Conservation (phyloP, 1,140 invertebrate species). For the Drosophila pachea region DNA sequence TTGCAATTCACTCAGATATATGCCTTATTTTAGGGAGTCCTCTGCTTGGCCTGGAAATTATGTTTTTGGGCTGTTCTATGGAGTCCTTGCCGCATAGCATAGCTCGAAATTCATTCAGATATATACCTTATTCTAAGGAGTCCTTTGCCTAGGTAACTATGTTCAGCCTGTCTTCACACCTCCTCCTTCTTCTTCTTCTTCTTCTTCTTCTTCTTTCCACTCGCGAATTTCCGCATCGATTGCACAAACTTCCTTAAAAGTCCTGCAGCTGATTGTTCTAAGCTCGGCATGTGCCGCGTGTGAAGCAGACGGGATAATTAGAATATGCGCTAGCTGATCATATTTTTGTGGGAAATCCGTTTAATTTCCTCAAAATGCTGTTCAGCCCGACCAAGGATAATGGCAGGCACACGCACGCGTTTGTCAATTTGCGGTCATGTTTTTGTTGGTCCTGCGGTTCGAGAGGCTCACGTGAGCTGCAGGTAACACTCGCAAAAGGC, state of each 20-base stretch:
- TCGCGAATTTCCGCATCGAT: background rate
- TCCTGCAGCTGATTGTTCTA: background rate
- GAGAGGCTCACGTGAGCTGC: background rate
- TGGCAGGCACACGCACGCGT: slow-evolving; percentile 31
- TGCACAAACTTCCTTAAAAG: background rate
- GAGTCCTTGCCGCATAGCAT: too few relatives aligned
- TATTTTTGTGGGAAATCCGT: slow-evolving; percentile 55
- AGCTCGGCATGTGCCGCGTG: slow-evolving; percentile 3
- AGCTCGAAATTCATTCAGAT: too few relatives aligned
- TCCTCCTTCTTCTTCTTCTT: too few relatives aligned
- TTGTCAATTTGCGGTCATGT: slow-evolving; percentile 69
- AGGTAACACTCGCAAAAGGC: slow-evolving; percentile 38
- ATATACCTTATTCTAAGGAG: too few relatives aligned
- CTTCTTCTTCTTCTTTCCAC: background rate
- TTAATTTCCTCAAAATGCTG: slow-evolving; percentile 60
- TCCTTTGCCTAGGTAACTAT: too few relatives aligned
- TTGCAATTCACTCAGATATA: too few relatives aligned
- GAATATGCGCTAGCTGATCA: slow-evolving; percentile 16
- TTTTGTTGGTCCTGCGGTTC: slow-evolving; percentile 68
- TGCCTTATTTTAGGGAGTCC: too few relatives aligned
- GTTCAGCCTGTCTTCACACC: too few relatives aligned
- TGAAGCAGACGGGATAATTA: slow-evolving; percentile 40
- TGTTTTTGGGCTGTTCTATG: too few relatives aligned
- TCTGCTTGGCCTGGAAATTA: too few relatives aligned
- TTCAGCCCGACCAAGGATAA: slow-evolving; percentile 10